These are phyloP conservation scores for Acrobasis repandana DNA, from an alignment of 2,888 invertebrate genomes.

Conservation along the genomic window DNA sequence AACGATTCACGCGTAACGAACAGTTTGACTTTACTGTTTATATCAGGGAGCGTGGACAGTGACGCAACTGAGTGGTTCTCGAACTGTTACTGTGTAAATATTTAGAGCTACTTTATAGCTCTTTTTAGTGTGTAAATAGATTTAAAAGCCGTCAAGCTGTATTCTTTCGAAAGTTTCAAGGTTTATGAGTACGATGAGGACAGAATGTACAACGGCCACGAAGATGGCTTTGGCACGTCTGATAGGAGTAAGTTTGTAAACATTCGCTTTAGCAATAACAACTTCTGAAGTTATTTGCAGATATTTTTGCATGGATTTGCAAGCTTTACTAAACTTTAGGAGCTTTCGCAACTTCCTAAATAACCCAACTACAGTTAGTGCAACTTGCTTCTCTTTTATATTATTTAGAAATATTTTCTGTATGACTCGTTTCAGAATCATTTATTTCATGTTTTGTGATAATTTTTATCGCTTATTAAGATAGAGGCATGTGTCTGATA, in stretches of 20 bases:
- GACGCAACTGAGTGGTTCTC: conserved; percentile 28
- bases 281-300: conserved; percentile 4
- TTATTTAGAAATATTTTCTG: not conserved
- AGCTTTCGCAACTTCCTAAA: not conserved
- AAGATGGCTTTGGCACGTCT: conserved; percentile 69
- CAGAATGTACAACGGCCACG: conserved; percentile 66
- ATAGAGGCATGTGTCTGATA: conserved; percentile 3
- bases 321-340: not conserved
- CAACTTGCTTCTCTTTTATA: not conserved
- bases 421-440: not conserved
- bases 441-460: conserved; percentile 8
- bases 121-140: conserved; percentile 40
- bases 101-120: conserved; percentile 32
- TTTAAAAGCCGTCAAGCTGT: conserved; percentile 75
- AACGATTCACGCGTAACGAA: conserved; percentile 40
- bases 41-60: conserved; percentile 27
- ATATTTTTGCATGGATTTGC: not conserved
- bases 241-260: conserved; percentile 67
- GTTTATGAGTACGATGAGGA: conserved; percentile 79
- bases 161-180: conserved; percentile 81
- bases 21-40: conserved; percentile 28
- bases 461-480: not conserved
- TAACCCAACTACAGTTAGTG: no score
- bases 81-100: conserved; percentile 26
- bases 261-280: conserved; percentile 1